Evolutionary conservation across 2,888 invertebrate species (phyloP), one percentile per base, ranked within the genome.

Genomic region (Caenorhabditis sp.): DNA sequence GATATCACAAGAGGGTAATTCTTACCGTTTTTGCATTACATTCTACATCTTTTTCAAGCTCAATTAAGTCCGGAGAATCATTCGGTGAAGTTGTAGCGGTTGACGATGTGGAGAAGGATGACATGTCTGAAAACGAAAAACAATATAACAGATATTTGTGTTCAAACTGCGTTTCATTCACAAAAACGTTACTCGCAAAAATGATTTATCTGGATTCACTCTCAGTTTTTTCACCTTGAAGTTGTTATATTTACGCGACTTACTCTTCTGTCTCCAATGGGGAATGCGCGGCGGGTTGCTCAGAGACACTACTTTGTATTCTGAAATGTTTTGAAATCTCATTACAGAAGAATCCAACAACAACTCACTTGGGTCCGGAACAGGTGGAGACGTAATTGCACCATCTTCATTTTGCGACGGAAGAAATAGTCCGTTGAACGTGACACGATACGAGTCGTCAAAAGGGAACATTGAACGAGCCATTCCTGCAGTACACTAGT

Each of bases 401-500:
- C 72, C 72, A 22, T 28, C 26, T 9, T 6, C 11, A 26, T 40
- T 58, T 28, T 72, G 72, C n/a, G 64, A 64, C 22, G 72, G 72
- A 2, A 72, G 64, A 47, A 47, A 44, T 8, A 53, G 15, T 13
- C 72, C 72, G 13, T 44, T 24, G 32, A 72, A 72, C 6, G 72
- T 56, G 9, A 58, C 50, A 6, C 56, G 56, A n/a, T 15, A 72
- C 11, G 22, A 35, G 32, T 72, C 72, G 18, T 72, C 50, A n/a
- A 72, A 72, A 20, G 72, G 64, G 20, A 72, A 72, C 64, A 64
- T 58, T 13, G 72, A 20, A 3, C 58, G 64, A 1, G 72, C 15
- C 72, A 72, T 72, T 56, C 35, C 55, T 55, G 28, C 32, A 32
- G n/a, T n/a, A 51, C 4, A 32, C 32, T 4, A 50, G 5, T 18